Percentiles rank a stretch among this genome's conserved stretches.
Conservation (phyloP, 1,140 invertebrate genomes). For the Drosophila mayri region DNA sequence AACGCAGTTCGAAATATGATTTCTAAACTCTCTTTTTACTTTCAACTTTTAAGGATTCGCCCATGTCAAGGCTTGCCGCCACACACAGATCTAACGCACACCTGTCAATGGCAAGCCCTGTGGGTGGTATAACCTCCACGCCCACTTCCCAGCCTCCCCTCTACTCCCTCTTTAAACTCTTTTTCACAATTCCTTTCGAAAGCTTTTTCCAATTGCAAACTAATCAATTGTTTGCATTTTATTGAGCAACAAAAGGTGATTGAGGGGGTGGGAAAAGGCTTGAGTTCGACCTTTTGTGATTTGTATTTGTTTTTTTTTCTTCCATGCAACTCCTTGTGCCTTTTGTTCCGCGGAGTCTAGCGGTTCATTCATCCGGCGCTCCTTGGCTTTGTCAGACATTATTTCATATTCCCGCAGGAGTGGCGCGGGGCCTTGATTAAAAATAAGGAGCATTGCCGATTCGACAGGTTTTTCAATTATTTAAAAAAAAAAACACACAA, state of each 20-base stretch:
- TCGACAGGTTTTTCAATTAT: constrained; percentile 83
- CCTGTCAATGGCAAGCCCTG: constrained; percentile 72
- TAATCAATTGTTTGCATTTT: constrained; percentile 83
- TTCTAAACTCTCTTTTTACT: no score
- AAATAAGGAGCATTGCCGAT: constrained; percentile 67
- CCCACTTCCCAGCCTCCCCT: constrained; percentile 1
- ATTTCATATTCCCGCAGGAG: constrained; percentile 80
- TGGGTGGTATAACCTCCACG: constrained; percentile 25
- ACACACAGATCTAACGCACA: constrained; percentile 11
- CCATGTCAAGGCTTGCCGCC: not conserved
- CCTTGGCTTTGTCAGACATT: constrained; percentile 65
- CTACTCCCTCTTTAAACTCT: not conserved
- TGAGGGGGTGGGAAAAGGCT: constrained; percentile 57
- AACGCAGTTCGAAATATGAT: not conserved
- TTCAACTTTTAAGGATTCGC: not conserved
- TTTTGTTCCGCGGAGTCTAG: constrained; percentile 47
- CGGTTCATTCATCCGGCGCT: constrained; percentile 55
- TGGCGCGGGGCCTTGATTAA: constrained; percentile 62
- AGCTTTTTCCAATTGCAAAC: constrained; percentile 75
- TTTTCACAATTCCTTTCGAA: constrained; percentile 14
- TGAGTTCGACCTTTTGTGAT: constrained; percentile 78
- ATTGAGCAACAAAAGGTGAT: constrained; percentile 74
- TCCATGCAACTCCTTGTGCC: constrained; percentile 34
- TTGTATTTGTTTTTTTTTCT: constrained; percentile 25
- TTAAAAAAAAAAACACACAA: constrained; percentile 32